These are phyloP conservation scores for Octodon degus DNA, from an alignment of 2,113 vertebrate genomes.

Conservation along the genomic window DNA sequence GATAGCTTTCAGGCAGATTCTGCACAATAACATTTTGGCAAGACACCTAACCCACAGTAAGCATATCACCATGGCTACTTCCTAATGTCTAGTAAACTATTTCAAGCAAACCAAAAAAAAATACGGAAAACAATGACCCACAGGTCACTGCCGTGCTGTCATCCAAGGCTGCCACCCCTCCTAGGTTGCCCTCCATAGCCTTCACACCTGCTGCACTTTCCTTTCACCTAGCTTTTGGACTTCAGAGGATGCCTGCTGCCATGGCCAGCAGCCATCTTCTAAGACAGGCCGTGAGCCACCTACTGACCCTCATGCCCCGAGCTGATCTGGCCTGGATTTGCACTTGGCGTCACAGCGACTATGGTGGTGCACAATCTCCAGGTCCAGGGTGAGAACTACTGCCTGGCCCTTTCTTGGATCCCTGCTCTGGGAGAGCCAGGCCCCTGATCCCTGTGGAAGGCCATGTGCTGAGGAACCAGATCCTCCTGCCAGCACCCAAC, in stretches of 20 bases:
- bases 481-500: not conserved
- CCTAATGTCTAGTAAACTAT: not conserved
- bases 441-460: not conserved
- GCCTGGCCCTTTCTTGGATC: not conserved
- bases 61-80: not conserved
- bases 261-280: not conserved
- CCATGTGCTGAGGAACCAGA: not conserved
- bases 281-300: rapidly evolving
- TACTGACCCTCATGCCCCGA: too few species aligned
- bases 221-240: not conserved
- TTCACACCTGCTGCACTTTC: not conserved
- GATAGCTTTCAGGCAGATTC: not conserved
- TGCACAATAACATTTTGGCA: not conserved
- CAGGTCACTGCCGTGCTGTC: not conserved
- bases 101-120: not conserved
- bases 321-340: not conserved
- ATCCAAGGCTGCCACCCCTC: rapidly evolving
- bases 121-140: not conserved
- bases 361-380: too few species aligned
- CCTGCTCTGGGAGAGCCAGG: not conserved
- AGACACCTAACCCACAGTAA: not conserved
- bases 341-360: not conserved
- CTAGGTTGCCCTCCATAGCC: rapidly evolving
- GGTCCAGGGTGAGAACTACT: not conserved
- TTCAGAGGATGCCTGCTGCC: not conserved